Base-by-base conservation (phyloP, 2,888 invertebrate genomes). In the Epistrophe eligans region DNA sequence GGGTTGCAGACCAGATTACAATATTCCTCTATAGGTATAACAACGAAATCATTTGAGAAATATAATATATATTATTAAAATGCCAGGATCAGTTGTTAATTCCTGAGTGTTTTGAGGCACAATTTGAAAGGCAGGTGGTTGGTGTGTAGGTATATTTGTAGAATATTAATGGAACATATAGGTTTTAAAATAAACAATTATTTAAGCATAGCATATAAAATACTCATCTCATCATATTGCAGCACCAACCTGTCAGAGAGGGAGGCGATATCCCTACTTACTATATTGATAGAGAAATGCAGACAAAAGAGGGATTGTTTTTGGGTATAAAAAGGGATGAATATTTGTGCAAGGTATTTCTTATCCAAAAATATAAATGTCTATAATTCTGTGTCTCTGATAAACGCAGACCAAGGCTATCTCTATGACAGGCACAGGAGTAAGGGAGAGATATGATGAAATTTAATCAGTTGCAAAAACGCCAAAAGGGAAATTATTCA, bases 381-480 rank as follows among this genome's bases (percentile, higher is more conserved):
- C 15, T 62, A 48, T 17, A 9, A 48, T 48, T 48, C 9, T 50
- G 35, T 35, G 9, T 50, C 13, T 67, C 32, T 62, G 62, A 62
- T 66, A 35, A 32, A 38, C 19, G 38, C 11, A 50, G 32, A 45
- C 48, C 17, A 15, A 50, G 67, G 52, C 70, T 55, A 55, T 55
- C 62, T 79, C 24, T 24, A 24, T 24, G 3, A 52, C 73, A 52
- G 67, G 50, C n/a, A 50, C 62, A 55, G 40, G 70, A 64, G 38
- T 43, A 9, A 24, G 24, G 9, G 60, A 48, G 45, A 55, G 73
- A 85, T 77, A 70, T 85, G 82, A 82, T 85, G 74, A 85, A 85
- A 85, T 85, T 77, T 77, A 85, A 85, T 85, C 85, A 85, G 70
- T 82, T 81, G 73, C 82, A 81, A 85, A 85, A 85, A 77, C 77